Percentiles rank a stretch among this genome's conserved stretches.
These are phyloP conservation scores for Nomada goodeniana DNA, from an alignment of 2,888 invertebrate species.

Conservation along the genomic window DNA sequence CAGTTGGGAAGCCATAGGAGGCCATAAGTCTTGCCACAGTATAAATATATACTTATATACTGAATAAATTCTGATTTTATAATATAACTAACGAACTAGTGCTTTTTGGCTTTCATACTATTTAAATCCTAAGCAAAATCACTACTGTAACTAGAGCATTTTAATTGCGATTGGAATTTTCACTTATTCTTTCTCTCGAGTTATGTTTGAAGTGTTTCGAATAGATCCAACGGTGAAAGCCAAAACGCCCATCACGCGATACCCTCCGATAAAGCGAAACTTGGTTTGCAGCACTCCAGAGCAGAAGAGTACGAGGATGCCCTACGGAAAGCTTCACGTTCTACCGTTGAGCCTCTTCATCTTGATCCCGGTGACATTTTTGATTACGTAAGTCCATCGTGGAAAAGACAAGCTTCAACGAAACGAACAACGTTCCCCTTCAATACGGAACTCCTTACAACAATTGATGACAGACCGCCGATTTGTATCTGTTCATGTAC, in stretches of 20 bases:
- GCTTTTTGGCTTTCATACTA: neutral
- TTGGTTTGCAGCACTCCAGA: conserved; percentile 42
- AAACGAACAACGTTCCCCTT: neutral
- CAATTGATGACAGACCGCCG: neutral
- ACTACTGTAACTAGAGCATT: too few species aligned
- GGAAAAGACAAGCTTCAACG: neutral
- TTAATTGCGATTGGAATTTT: neutral
- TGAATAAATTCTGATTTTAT: neutral
- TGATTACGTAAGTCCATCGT: conserved; percentile 81
- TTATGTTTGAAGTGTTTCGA: neutral
- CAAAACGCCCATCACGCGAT: neutral
- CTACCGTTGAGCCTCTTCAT: conserved; percentile 82
- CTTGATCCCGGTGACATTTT: conserved; percentile 82
- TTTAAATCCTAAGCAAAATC: too few species aligned
- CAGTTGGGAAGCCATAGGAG: too few species aligned
- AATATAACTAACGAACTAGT: neutral
- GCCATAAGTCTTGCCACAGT: too few species aligned
- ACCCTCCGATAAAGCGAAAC: conserved; percentile 20
- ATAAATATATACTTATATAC: too few species aligned
- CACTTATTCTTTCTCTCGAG: neutral
- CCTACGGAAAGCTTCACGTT: conserved; percentile 79
- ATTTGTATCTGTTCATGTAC: too few species aligned
- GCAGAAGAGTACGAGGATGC: conserved; percentile 69
- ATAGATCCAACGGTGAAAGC: neutral
- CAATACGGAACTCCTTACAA: neutral